Evolutionary conservation across 1,140 invertebrate genomes (phyloP).

Genomic region (Hestina assimilis): DNA sequence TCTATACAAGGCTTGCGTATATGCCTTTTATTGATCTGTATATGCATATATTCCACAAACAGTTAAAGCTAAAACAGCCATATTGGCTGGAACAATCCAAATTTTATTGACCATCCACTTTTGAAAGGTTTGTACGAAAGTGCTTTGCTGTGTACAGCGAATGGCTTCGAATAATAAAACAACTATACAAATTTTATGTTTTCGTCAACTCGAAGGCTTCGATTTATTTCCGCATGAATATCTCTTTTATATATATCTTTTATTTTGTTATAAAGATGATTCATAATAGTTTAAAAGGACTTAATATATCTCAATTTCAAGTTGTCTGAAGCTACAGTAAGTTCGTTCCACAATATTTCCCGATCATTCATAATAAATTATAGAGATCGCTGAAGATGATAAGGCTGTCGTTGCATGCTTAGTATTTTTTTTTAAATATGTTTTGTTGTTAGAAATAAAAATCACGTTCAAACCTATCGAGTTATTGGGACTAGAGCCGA

Average conservation of each 20-base stretch:
- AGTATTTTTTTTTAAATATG: no score
- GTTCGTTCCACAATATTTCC: no score
- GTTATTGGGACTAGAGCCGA: no score
- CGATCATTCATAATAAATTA: no score
- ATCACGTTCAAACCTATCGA: no score
- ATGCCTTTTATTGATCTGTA: neutral
- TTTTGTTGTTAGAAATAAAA: no score
- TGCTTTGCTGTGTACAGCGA: constrained; percentile 48
- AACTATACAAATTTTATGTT: constrained; percentile 51
- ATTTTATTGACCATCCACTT: constrained; percentile 49
- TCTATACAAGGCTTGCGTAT: neutral
- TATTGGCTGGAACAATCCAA: constrained; percentile 19
- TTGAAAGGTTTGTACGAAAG: constrained; percentile 48
- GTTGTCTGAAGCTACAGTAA: no score
- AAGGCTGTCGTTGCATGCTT: no score
- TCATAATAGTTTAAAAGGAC: no score
- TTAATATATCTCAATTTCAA: no score
- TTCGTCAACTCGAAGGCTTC: constrained; percentile 30
- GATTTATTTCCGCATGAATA: neutral
- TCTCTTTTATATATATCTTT: neutral
- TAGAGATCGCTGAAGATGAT: no score
- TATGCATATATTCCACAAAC: constrained; percentile 1
- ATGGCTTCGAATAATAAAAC: constrained; percentile 52
- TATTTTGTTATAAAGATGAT: no score
- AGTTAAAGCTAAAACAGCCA: constrained; percentile 3